phyloP scores from a whole-genome alignment of 2,888 invertebrate species.

The Euplexia lucipara region DNA sequence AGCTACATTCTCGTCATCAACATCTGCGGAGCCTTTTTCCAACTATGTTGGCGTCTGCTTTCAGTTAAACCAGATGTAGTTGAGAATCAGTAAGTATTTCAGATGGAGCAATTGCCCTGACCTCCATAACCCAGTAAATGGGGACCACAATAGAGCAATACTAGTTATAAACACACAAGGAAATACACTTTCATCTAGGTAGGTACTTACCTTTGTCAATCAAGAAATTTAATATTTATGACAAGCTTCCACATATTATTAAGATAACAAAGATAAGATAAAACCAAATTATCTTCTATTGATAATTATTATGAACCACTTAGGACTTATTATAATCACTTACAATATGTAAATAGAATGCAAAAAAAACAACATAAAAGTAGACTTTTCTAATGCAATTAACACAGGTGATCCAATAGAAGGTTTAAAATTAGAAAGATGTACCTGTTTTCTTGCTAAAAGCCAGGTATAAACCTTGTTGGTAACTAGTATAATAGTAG shows the following conservation, averaged over 20 bases:
- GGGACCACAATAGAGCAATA: not conserved
- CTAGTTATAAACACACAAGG: slow-evolving; percentile 2
- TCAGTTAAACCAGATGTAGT: too few relatives aligned
- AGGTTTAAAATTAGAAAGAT: slow-evolving; percentile 11
- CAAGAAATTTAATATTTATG: slow-evolving; percentile 6
- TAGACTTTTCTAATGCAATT: slow-evolving; percentile 49
- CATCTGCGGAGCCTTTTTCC: too few relatives aligned
- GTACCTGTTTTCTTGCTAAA: not conserved
- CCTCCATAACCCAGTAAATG: not conserved
- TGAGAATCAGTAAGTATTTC: too few relatives aligned
- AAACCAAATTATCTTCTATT: slow-evolving; percentile 9
- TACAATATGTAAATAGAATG: slow-evolving; percentile 28
- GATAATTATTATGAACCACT: slow-evolving; percentile 11
- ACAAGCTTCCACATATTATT: slow-evolving; percentile 8
- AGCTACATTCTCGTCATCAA: too few relatives aligned
- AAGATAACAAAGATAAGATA: slow-evolving; percentile 32
- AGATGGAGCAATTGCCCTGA: not conserved
- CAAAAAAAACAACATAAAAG: slow-evolving; percentile 15
- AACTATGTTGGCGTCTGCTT: too few relatives aligned
- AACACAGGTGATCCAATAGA: slow-evolving; percentile 14
- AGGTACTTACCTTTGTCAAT: slow-evolving; percentile 7
- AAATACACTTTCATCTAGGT: slow-evolving; percentile 23
- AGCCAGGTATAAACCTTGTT: slow-evolving; percentile 11
- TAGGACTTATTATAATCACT: not conserved
- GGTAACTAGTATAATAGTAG: not conserved